Conservation (phyloP, 1,140 invertebrate species). For the Caenorhabditis remanei region DNA sequence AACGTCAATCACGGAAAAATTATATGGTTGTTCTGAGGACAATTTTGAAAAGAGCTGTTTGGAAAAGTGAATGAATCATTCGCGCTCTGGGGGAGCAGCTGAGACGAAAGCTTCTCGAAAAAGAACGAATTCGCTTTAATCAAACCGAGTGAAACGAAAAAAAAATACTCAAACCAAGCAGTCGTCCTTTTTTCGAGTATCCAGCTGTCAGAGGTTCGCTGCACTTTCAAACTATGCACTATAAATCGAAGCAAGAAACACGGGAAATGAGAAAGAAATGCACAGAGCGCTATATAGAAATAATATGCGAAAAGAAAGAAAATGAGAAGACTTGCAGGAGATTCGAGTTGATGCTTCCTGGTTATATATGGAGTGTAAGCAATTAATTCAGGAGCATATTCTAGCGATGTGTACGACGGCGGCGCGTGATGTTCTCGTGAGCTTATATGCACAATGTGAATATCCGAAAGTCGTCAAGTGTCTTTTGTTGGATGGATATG, state of each 20-base stretch:
- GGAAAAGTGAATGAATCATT: background rate
- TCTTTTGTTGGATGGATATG: background rate
- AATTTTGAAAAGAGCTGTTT: slow-evolving; percentile 21
- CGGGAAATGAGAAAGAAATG: too few species aligned
- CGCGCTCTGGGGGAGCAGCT: background rate
- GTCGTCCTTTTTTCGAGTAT: background rate
- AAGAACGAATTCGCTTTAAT: background rate
- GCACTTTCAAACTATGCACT: background rate
- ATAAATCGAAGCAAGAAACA: background rate
- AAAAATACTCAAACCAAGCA: background rate
- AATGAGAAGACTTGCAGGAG: background rate
- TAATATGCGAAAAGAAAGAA: background rate
- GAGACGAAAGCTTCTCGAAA: background rate
- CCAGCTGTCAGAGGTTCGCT: background rate
- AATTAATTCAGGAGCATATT: slow-evolving; percentile 29
- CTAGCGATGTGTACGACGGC: background rate
- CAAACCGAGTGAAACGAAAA: background rate
- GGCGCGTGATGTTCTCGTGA: background rate
- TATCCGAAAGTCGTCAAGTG: background rate
- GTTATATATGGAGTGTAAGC: slow-evolving; percentile 5
- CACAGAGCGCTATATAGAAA: background rate
- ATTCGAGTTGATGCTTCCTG: background rate
- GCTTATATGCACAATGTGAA: background rate
- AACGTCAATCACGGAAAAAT: slow-evolving; percentile 18
- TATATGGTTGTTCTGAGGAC: background rate